Evolutionary conservation across 2,888 invertebrate species (phyloP).

Genomic region (Dermolepida albohirtum): DNA sequence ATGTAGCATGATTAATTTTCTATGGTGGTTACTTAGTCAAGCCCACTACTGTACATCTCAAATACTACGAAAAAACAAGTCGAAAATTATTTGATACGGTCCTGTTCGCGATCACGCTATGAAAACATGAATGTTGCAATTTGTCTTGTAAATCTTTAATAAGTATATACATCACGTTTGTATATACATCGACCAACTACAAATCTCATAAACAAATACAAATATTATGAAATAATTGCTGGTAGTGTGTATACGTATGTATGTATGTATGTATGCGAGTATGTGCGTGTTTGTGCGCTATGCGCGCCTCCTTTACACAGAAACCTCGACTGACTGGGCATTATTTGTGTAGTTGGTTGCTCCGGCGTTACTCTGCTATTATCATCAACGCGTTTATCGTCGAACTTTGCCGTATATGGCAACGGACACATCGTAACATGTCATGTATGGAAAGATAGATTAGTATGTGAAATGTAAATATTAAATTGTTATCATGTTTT

Average conservation of each 20-base stretch:
- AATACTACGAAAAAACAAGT: too few relatives aligned
- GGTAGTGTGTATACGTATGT: too few relatives aligned
- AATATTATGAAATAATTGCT: background rate
- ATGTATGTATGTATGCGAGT: too few relatives aligned
- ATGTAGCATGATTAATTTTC: too few relatives aligned
- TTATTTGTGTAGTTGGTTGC: too few relatives aligned
- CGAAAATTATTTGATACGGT: too few relatives aligned
- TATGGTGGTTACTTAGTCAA: too few relatives aligned
- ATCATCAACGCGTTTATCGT: background rate
- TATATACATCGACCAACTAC: background rate
- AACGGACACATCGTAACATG: background rate
- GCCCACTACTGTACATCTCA: too few relatives aligned
- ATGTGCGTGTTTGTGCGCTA: too few relatives aligned
- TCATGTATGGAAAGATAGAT: constrained; percentile 3
- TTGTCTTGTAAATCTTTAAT: constrained; percentile 10
- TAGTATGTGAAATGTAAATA: constrained; percentile 39
- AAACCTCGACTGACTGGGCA: too few relatives aligned
- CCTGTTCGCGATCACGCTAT: too few relatives aligned
- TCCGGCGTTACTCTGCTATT: background rate
- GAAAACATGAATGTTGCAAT: constrained; percentile 5
- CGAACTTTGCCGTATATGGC: background rate
- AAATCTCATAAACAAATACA: constrained; percentile 5
- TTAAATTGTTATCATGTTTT: constrained; percentile 26
- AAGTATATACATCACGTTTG: background rate
- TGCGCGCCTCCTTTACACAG: too few relatives aligned